Evolutionary conservation across 2,888 invertebrate genomes (phyloP).

Genomic region (Polia nebulosa): DNA sequence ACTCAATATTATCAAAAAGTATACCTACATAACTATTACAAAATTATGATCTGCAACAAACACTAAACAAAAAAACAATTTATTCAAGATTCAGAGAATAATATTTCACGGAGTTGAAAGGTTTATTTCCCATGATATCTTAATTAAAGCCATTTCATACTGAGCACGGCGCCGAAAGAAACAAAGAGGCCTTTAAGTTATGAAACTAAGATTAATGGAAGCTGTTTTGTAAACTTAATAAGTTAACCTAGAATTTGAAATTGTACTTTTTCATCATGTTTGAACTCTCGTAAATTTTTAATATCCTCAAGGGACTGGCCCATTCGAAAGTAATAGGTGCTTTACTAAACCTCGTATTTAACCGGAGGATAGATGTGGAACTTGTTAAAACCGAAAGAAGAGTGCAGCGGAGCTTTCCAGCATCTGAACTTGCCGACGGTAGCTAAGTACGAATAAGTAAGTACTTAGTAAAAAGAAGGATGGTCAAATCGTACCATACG

Average conservation of each 20-base stretch:
- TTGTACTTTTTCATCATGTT: conserved; percentile 56
- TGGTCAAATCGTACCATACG: too few species aligned
- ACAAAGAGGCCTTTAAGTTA: conserved; percentile 81
- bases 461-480: too few species aligned
- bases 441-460: conserved; percentile 5
- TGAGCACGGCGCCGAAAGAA: conserved; percentile 78
- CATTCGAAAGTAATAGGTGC: not conserved
- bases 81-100: conserved; percentile 71
- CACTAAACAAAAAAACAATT: conserved; percentile 72
- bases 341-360: not conserved
- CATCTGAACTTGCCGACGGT: not conserved
- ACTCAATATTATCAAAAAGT: too few species aligned
- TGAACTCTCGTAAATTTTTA: conserved; percentile 46
- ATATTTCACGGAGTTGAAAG: conserved; percentile 82
- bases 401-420: not conserved
- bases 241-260: conserved; percentile 72
- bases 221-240: conserved; percentile 83
- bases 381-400: not conserved
- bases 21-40: not conserved
- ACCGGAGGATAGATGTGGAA: not conserved
- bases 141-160: conserved; percentile 85
- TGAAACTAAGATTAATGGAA: conserved; percentile 87
- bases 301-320: conserved; percentile 8
- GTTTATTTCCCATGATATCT: conserved; percentile 88
- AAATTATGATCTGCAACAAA: not conserved